Conservation (phyloP, 1,140 invertebrate species). For the Anoplophora glabripennis region DNA sequence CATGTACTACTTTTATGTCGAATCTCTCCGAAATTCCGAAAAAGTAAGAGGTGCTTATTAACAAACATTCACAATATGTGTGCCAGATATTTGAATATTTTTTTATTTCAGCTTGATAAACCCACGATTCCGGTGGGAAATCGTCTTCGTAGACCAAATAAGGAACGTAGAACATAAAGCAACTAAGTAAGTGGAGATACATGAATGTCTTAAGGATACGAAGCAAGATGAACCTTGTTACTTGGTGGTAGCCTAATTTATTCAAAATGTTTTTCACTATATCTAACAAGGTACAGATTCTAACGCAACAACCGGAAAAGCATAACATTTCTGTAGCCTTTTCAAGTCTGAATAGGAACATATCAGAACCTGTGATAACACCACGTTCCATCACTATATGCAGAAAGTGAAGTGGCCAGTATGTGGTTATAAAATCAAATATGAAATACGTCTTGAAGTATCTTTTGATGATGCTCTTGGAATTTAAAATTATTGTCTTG, state of each 20-base stretch:
- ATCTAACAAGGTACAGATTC: constrained; percentile 6
- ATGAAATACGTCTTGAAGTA: constrained; percentile 23
- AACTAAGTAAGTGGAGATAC: constrained; percentile 6
- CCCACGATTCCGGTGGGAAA: constrained; percentile 16
- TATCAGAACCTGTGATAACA: not conserved
- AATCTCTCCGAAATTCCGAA: constrained; percentile 5
- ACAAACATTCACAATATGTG: constrained; percentile 15
- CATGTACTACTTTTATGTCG: not conserved
- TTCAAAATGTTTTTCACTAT: constrained; percentile 12
- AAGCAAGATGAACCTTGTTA: constrained; percentile 4
- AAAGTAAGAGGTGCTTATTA: constrained; percentile 13
- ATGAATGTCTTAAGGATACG: constrained; percentile 7
- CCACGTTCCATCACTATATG: no score
- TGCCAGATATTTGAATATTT: not conserved
- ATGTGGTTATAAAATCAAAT: constrained; percentile 1
- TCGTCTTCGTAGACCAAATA: not conserved
- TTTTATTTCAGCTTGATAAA: not conserved
- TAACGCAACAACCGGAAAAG: not conserved
- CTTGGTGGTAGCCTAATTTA: not conserved
- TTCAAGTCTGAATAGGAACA: constrained; percentile 1
- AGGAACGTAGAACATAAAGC: constrained; percentile 16
- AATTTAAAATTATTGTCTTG: constrained; percentile 17
- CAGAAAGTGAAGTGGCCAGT: no score
- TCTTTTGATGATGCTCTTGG: constrained; percentile 11
- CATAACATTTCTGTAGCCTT: not conserved